Evolutionary conservation across 2,797 vertebrate species (phyloP), one percentile per base, ranked within the genome.

Genomic region (Harpagifer antarcticus): DNA sequence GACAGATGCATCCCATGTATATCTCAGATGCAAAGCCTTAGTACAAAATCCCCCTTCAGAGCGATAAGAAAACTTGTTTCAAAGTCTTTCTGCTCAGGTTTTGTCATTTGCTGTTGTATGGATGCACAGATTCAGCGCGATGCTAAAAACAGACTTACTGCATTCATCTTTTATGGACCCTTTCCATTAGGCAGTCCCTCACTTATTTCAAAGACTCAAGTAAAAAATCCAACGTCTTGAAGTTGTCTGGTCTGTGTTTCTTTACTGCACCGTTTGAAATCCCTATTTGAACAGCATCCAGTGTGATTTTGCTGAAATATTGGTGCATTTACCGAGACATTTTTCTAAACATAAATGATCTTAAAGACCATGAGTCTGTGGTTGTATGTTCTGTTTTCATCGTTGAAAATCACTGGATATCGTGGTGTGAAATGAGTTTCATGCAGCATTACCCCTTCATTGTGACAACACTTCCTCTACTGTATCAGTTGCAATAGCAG

Each of bases 91-190:
- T 49, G 50, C 19, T 27, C 27, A 5, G 4, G 27, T 27, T 27
- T 27, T 27, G 27, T 5, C 27, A 27, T 27, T 27, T 27, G 27
- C 27, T 27, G 15, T 11, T 7, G 0, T 9, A 56, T 50, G 20
- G 42, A 59, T 42, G 14, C 40, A 23, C 48, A 43, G 23, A 67
- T 37, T 48, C 60, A 54, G 19, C 37, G 9, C 66, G 33, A 60
- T n/a, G 44, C 48, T 60, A 37, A 67, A 65, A 72, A 53, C 31
- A 73, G 53, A 42, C 8, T 37, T 37, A 37, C 33, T 49, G 11
- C 33, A 40, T 62, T 52, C 65, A 76, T 76, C 48, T 76, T 78
- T 67, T 44, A 71, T 85, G 73, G 73, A 74, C 23, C 23, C 19
- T 15, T 2, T 78, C 52, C 64, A 81, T 63, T 37, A 42, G 43